These are phyloP conservation scores for Neopipo cinnamomea DNA, from an alignment of 2,113 vertebrate genomes.

Conservation along the genomic window DNA sequence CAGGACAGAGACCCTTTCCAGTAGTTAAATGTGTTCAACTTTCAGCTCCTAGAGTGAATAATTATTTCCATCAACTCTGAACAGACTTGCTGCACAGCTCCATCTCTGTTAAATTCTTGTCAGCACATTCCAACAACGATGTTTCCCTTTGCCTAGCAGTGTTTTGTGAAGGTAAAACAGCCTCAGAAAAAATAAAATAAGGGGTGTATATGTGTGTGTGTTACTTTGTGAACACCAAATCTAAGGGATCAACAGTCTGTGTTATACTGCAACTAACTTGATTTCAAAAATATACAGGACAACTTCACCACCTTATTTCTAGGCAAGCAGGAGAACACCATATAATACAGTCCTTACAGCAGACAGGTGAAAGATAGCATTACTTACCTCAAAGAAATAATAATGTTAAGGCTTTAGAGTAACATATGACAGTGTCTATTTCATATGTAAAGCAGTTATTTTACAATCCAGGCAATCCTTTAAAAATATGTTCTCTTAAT, in stretches of 20 bases:
- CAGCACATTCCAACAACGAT: constrained; percentile 51
- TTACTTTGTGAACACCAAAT: background rate
- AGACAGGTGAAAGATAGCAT: background rate
- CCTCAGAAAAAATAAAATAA: background rate
- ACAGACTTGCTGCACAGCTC: background rate
- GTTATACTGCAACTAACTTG: background rate
- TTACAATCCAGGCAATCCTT: background rate
- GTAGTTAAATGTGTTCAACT: background rate
- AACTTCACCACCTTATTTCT: background rate
- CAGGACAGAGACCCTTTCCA: background rate
- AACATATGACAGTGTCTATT: background rate
- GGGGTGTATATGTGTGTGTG: background rate
- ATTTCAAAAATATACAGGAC: background rate
- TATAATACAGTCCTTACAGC: background rate
- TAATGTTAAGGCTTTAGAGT: background rate
- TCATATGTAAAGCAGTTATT: background rate
- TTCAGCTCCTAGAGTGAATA: background rate
- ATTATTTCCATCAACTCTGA: constrained; percentile 13
- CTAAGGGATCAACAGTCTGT: background rate
- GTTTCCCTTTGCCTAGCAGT: constrained; percentile 35
- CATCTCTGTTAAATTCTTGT: constrained; percentile 41
- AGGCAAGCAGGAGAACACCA: background rate
- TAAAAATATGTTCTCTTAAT: background rate
- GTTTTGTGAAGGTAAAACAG: background rate
- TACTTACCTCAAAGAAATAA: background rate